Conservation (phyloP, 2,888 invertebrate species). For the Antitype chi region DNA sequence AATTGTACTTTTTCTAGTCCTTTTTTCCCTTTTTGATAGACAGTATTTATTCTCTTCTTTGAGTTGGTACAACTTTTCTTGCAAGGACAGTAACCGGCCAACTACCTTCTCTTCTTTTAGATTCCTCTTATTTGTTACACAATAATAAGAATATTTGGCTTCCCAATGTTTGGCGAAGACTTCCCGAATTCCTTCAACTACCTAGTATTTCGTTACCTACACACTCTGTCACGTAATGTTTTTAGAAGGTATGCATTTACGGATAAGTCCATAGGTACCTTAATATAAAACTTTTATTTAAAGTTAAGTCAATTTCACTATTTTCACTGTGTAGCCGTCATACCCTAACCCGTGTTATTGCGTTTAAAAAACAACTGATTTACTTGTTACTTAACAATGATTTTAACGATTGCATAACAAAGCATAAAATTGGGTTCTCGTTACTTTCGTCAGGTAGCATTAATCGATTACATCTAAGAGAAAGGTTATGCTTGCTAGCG, state of each 20-base stretch:
- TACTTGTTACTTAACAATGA: slow-evolving; percentile 58
- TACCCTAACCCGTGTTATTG: slow-evolving; percentile 2
- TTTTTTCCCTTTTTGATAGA: background rate
- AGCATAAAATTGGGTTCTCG: slow-evolving; percentile 50
- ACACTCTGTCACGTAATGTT: background rate
- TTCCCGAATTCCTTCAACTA: background rate
- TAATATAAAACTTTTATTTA: background rate
- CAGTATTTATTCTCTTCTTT: background rate
- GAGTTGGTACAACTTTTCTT: background rate
- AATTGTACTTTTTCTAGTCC: background rate
- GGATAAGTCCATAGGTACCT: background rate
- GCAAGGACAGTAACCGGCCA: background rate
- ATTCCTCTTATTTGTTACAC: background rate
- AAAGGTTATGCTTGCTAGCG: slow-evolving; percentile 56
- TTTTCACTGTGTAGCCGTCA: background rate
- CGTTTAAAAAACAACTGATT: slow-evolving; percentile 40
- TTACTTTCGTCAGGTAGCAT: slow-evolving; percentile 60
- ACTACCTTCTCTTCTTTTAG: background rate
- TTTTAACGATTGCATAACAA: slow-evolving; percentile 62
- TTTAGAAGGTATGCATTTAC: background rate
- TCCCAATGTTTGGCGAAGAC: background rate
- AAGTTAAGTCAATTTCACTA: no score
- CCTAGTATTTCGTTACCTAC: background rate
- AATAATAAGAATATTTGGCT: no score
- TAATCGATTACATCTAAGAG: slow-evolving; percentile 67